These are phyloP conservation scores for Leptinotarsa juncta DNA, from an alignment of 2,888 invertebrate genomes.

Conservation along the genomic window DNA sequence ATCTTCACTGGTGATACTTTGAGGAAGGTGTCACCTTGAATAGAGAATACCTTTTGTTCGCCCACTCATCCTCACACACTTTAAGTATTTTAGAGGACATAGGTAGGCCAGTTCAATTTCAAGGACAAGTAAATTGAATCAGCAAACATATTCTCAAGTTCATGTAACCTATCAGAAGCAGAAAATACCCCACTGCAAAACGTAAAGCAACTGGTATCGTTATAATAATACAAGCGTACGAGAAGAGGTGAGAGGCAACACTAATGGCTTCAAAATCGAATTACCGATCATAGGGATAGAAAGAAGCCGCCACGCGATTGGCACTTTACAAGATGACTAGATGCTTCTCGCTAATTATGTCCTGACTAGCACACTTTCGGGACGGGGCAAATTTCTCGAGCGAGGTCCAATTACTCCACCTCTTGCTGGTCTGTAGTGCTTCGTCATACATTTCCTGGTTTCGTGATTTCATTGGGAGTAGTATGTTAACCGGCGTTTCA, in stretches of 20 bases:
- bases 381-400: conserved; percentile 13
- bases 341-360: conserved; percentile 46
- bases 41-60: no score
- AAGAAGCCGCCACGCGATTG: conserved; percentile 56
- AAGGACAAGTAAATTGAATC: conserved; percentile 3
- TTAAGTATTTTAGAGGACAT: no score
- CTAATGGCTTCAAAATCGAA: conserved; percentile 60
- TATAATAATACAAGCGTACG: conserved; percentile 12
- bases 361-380: conserved; percentile 1
- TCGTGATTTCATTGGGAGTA: neutral
- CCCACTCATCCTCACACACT: no score
- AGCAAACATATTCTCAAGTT: neutral
- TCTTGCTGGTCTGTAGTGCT: neutral
- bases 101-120: neutral
- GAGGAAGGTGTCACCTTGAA: no score
- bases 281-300: conserved; percentile 57
- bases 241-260: conserved; percentile 6
- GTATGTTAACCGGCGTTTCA: neutral
- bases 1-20: no score
- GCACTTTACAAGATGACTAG: conserved; percentile 52
- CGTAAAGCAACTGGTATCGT: conserved; percentile 17
- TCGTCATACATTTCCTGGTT: neutral
- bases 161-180: neutral
- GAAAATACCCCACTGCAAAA: neutral
- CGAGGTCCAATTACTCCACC: neutral